phyloP scores from a whole-genome alignment of 2,888 invertebrate genomes.

The Punctoribates punctum region DNA sequence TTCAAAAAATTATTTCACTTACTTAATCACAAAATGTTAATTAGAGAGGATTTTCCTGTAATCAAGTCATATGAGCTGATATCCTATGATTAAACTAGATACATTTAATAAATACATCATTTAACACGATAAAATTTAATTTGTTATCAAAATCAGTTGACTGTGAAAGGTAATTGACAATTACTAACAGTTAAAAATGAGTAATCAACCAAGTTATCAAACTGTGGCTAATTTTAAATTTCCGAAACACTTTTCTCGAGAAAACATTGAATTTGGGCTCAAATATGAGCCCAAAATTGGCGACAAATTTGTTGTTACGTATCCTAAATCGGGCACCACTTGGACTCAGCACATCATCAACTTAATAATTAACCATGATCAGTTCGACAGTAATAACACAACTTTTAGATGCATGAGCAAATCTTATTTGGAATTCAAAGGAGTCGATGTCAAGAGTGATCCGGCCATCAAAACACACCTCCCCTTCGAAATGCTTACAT shows the following conservation, averaged over 20 bases:
- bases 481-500: slow-evolving; percentile 46
- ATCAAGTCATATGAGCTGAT: no score
- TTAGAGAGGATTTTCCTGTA: no score
- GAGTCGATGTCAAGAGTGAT: no score
- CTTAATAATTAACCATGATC: slow-evolving; percentile 44
- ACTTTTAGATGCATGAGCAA: neutral
- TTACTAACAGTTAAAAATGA: no score
- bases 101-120: no score
- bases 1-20: no score
- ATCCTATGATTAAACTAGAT: no score
- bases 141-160: no score
- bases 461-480: slow-evolving; percentile 50
- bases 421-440: neutral
- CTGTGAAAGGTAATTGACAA: no score
- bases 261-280: neutral
- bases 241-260: neutral
- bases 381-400: slow-evolving; percentile 40
- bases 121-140: no score
- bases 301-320: slow-evolving; percentile 45
- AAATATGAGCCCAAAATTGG: slow-evolving; percentile 1
- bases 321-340: slow-evolving; percentile 46
- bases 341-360: slow-evolving; percentile 45
- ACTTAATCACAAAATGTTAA: no score
- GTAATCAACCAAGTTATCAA: neutral
- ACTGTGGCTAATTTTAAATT: neutral